Evolutionary conservation across 2,797 vertebrate species (phyloP), one percentile per base, ranked within the genome.

Genomic region (Rhinichthys osculus): DNA sequence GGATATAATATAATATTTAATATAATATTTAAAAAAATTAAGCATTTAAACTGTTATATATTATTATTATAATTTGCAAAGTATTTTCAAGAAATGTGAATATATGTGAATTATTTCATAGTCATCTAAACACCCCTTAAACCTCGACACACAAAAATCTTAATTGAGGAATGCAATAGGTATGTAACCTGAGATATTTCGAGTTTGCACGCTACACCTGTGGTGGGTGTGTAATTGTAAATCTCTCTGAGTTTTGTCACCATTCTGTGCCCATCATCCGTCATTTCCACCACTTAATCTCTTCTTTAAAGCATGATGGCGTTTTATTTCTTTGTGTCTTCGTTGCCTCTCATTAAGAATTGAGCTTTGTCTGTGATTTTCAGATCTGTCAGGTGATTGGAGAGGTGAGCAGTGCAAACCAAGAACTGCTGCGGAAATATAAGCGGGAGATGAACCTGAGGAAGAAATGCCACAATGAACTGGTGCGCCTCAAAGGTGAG

Each of bases 401-500:
- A 42, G 96, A 98, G 78, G 97, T 98, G 72, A 97, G 96, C 93
- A 94, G 79, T 90, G 94, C 95, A 85, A 99, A 99, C 92, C 96
- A 95, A 91, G 98, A 98, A 89, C 96, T 99, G 72, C 95, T 99
- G 90, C 92, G 95, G 27, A 99, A 98, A 92, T 99, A 99, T 93
- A 97, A 97, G 85, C 90, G 96, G 35, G 98, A 99, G 91, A 96
- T 99, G 94, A 97, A 97, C 92, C 96, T 99, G 89, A 96, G 98
- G 89, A 99, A 99, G 94, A 99, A 98, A 82, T 98, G 97, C 87
- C 98, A 99, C 95, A 97, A 99, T 0, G 97, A 99, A 91, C 95
- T 99, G n/a, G 97, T 99, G 86, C 95, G 96, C 78, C 95, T 99
- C 77, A 97, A 97, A 97, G 98, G 98, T 98, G 89, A 81, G 73